Evolutionary conservation across 2,113 vertebrate genomes (phyloP), one percentile per base, ranked within the genome.

Genomic region (Laticauda laticaudata): DNA sequence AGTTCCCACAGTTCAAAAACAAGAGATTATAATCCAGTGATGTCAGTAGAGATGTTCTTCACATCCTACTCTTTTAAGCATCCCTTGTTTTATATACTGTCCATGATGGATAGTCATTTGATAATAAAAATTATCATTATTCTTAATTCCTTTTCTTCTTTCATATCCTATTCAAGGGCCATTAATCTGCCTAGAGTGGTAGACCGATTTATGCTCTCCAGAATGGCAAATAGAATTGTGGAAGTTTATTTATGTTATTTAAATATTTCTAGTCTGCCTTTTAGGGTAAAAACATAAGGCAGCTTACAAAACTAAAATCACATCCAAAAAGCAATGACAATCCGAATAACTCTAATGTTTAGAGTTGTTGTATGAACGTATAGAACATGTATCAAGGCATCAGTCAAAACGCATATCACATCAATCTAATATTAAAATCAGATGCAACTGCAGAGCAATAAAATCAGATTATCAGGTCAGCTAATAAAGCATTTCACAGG

Each of bases 111-210:
- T 93, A 34, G 90, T 43, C 55, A 81, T 64, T 45, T 54, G 94
- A 96, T 95, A 95, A 96, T 94, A 95, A 92, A 95, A 15, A 56
- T 29, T 11, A 20, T 69, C 29, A 88, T 69, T 88, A 89, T n/a
- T 45, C 51, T 95, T 95, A 94, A 43, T 96, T 94, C 95, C 95
- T 94, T 81, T 94, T 94, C 94, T 95, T 94, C 95, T 94, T 85
- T 92, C 4, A 59, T 24, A 0, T 91, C 93, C 91, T 89, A 92
- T 85, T 93, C 96, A 92, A 54, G 0, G 93, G 75, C 43, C 18
- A 81, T 81, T 81, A 81, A 43, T 43, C 34, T 81, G 34, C 6
- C 75, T 21, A 81, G 75, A 21, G 34, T 43, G 34, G 34, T 43
- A 81, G 6, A 15, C 18, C 1, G 34, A 81, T 81, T 81, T 39